Percentiles rank a stretch among this genome's conserved stretches.
Evolutionary conservation across 2,888 invertebrate genomes (phyloP).

Genomic region (Diarsia brunnea): DNA sequence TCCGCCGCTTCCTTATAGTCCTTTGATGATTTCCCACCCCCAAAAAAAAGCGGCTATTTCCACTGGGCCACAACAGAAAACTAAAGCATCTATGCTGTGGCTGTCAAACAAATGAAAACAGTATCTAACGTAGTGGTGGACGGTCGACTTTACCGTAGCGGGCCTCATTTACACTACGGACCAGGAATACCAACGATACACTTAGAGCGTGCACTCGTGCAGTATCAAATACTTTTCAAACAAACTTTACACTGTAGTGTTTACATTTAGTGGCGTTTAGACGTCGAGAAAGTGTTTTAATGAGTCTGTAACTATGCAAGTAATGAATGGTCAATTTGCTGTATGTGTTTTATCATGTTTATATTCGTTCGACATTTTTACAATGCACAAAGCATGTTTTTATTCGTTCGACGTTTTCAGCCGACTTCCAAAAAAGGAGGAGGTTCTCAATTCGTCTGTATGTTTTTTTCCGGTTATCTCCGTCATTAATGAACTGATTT

Average conservation of each 20-base stretch:
- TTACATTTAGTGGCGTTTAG: neutral
- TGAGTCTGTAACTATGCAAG: neutral
- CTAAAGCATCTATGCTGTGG: neutral
- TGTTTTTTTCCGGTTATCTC: too few species aligned
- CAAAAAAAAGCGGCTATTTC: too few species aligned
- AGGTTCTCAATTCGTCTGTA: too few species aligned
- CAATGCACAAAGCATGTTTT: too few species aligned
- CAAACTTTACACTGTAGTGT: slow-evolving; percentile 13
- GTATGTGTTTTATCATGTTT: neutral
- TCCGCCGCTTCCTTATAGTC: too few species aligned
- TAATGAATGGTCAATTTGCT: neutral
- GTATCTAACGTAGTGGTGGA: neutral
- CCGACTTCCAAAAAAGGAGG: too few species aligned
- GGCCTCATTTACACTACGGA: slow-evolving; percentile 31
- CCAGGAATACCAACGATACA: slow-evolving; percentile 45
- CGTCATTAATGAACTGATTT: too few species aligned
- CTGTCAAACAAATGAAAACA: neutral
- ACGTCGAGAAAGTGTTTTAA: neutral
- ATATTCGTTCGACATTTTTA: neutral
- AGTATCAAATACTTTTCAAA: slow-evolving; percentile 41
- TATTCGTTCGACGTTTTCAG: too few species aligned
- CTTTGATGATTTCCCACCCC: too few species aligned
- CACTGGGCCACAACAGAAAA: neutral
- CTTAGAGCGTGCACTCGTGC: slow-evolving; percentile 27
- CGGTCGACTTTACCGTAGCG: neutral